Base-by-base conservation (phyloP, 2,113 vertebrate genomes). In the Mystacornis crossleyi region DNA sequence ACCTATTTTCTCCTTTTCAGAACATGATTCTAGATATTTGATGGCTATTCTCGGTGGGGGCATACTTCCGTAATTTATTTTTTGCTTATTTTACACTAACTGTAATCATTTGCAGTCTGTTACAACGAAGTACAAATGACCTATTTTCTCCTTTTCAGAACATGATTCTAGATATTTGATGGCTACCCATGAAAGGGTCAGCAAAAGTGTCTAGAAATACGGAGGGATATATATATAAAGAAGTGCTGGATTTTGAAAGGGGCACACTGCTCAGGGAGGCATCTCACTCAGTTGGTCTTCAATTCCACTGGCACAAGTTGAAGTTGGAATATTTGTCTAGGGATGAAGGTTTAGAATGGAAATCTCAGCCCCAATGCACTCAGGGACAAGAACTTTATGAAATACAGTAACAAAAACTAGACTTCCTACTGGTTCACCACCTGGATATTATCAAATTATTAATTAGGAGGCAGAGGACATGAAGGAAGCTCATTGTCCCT, bases 381-480 rank as follows among this genome's bases (percentile, higher is more conserved):
- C 40, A 85, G 74, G 50, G 70, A 62, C 58, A 87, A 90, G 74
- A 80, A 70, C 45, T 58, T 58, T 10, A 60, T 21, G 47, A 93
- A 78, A 60, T 38, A 38, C 19, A 51, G 38, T 16, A 86, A 58
- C 10, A 62, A 55, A 88, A 91, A 90, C 86, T 4, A 83, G 85
- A 55, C 43, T 77, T 91, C 70, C 66, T 89, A n/a, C 28, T 16
- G 45, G 53, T 73, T 87, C 54, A 89, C 93, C 93, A 82, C 87
- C 86, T 93, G 84, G 65, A 71, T 83, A 88, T 90, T 81, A 94
- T 13, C 92, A 80, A 83, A 69, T 83, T 90, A 88, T 80, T 86
- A 94, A 88, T 90, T 80, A 94, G 79, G 60, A 92, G 51, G 45
- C 26, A 69, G 45, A 91, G 69, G 70, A 85, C 25, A 61, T 0